Conservation (phyloP, 1,140 invertebrate species). For the Lithobius niger region DNA sequence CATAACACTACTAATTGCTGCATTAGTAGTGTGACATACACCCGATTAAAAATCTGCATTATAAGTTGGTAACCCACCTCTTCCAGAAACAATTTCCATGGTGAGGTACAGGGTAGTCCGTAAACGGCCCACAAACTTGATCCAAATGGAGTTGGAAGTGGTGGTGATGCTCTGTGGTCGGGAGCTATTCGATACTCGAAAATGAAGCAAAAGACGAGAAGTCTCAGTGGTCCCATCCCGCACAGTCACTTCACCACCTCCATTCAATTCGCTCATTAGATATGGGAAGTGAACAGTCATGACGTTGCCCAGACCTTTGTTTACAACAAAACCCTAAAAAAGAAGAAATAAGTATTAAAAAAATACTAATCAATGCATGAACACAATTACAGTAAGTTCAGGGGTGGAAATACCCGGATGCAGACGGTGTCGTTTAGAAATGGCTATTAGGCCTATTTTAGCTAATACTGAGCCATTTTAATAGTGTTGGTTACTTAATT, state of each 20-base stretch:
- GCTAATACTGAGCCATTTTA: no score
- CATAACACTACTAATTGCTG: no score
- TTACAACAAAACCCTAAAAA: no score
- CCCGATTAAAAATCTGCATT: neutral
- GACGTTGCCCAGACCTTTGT: constrained; percentile 61
- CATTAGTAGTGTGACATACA: no score
- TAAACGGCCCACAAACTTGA: constrained; percentile 54
- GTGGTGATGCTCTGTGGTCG: constrained; percentile 70
- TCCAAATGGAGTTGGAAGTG: constrained; percentile 55
- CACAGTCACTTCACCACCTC: constrained; percentile 54
- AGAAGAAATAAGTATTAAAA: no score
- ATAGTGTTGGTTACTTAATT: no score
- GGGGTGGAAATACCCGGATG: no score
- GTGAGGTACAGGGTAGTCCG: constrained; percentile 53
- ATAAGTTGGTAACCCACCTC: constrained; percentile 32
- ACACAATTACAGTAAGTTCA: no score
- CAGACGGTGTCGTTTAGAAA: no score
- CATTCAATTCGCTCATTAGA: constrained; percentile 54
- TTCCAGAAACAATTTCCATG: constrained; percentile 57
- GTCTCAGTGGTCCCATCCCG: constrained; percentile 57
- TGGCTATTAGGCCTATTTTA: no score
- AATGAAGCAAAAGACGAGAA: constrained; percentile 50
- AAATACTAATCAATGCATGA: no score
- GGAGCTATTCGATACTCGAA: constrained; percentile 52
- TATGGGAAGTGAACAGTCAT: constrained; percentile 70